phyloP scores from a whole-genome alignment of 2,888 invertebrate species.

The Onthophagus sagittarius region DNA sequence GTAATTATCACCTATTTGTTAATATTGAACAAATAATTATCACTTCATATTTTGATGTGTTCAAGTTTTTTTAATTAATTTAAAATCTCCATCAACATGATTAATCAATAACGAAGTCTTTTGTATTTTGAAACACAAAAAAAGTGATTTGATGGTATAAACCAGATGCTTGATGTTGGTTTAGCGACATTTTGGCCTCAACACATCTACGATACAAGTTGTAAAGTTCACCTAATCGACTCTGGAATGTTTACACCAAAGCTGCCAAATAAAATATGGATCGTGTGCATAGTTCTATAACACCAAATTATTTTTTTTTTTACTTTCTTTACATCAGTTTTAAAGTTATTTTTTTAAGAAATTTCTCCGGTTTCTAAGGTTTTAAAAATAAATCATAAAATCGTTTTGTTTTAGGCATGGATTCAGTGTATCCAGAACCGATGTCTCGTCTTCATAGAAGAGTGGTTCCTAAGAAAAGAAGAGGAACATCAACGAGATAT shows the following conservation, averaged over 20 bases:
- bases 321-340: too few species aligned
- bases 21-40: too few species aligned
- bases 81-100: too few species aligned
- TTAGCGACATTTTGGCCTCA: neutral
- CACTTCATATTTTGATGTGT: too few species aligned
- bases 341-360: neutral
- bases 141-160: too few species aligned
- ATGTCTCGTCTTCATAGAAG: slow-evolving; percentile 59
- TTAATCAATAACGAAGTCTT: too few species aligned
- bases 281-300: neutral
- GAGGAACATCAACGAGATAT: slow-evolving; percentile 53
- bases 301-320: neutral
- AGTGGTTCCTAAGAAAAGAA: slow-evolving; percentile 55
- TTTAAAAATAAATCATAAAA: neutral
- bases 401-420: slow-evolving; percentile 49
- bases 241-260: neutral
- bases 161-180: neutral
- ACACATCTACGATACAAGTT: neutral
- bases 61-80: too few species aligned
- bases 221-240: neutral
- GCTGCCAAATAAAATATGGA: neutral
- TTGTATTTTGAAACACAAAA: too few species aligned
- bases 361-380: neutral
- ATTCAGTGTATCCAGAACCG: slow-evolving; percentile 67
- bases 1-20: too few species aligned